Conservation (phyloP, 2,113 vertebrate species). For the Bos indicus region DNA sequence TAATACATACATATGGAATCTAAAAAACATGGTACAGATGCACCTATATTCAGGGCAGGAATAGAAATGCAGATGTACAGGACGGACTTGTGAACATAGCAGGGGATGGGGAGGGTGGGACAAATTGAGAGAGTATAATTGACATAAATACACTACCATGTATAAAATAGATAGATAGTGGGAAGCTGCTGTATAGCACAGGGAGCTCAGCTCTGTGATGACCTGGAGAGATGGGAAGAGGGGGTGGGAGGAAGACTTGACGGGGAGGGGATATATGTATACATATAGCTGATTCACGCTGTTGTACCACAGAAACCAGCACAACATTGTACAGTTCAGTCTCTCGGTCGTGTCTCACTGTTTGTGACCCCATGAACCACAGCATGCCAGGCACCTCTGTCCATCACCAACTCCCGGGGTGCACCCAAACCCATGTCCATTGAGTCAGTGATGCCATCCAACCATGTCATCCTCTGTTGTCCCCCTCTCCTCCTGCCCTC, state of each 20-base stretch:
- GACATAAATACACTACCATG: neutral
- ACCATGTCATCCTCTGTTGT: neutral
- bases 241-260: neutral
- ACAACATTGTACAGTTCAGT: neutral
- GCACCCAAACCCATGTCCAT: neutral
- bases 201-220: neutral
- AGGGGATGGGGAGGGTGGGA: neutral
- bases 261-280: neutral
- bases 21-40: neutral
- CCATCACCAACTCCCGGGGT: no score
- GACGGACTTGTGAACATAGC: neutral
- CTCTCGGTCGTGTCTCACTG: neutral
- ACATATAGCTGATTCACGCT: neutral
- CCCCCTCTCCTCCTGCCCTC: neutral
- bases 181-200: neutral
- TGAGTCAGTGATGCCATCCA: neutral
- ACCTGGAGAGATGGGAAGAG: neutral
- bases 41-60: neutral
- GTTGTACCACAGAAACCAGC: neutral
- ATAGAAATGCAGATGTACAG: neutral
- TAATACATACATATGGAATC: neutral
- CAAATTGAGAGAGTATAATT: neutral
- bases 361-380: neutral
- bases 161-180: neutral
- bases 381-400: neutral